phyloP scores from a whole-genome alignment of 2,888 invertebrate genomes.

The Andrena bicolor region DNA sequence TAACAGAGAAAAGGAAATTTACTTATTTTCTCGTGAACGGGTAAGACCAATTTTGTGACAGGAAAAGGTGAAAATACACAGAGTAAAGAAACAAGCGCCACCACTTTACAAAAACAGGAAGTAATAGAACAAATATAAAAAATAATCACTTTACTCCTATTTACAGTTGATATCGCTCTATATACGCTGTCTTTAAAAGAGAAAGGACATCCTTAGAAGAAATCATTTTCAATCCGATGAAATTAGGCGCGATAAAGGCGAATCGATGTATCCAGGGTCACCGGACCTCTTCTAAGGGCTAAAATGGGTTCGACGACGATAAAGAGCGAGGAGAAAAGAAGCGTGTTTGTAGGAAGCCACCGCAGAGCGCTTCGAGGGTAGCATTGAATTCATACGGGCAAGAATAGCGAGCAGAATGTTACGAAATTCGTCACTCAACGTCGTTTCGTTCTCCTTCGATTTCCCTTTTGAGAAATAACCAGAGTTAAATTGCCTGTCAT shows the following conservation, averaged over 20 bases:
- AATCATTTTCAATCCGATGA: too few relatives aligned
- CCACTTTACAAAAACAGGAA: too few relatives aligned
- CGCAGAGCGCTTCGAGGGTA: too few relatives aligned
- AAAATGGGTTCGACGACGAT: constrained; percentile 10
- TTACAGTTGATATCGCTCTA: too few relatives aligned
- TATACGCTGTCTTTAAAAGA: too few relatives aligned
- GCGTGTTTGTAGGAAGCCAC: background rate
- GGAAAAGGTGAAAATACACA: too few relatives aligned
- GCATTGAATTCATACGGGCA: background rate
- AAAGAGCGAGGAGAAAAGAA: background rate
- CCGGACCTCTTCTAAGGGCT: background rate
- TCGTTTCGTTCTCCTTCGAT: background rate
- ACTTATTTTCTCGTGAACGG: too few relatives aligned
- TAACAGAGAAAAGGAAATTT: constrained; percentile 29
- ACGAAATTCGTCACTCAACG: background rate
- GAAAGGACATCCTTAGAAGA: too few relatives aligned
- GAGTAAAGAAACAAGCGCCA: too few relatives aligned
- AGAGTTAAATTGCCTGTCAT: background rate
- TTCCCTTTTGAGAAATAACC: background rate
- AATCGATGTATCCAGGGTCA: constrained; percentile 6
- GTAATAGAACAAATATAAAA: too few relatives aligned
- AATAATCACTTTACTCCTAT: too few relatives aligned
- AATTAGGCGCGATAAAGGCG: constrained; percentile 1
- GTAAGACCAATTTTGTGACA: too few relatives aligned
- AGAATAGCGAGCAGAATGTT: background rate